phyloP scores from a whole-genome alignment of 1,140 invertebrate species.

The Drosophila burlai region DNA sequence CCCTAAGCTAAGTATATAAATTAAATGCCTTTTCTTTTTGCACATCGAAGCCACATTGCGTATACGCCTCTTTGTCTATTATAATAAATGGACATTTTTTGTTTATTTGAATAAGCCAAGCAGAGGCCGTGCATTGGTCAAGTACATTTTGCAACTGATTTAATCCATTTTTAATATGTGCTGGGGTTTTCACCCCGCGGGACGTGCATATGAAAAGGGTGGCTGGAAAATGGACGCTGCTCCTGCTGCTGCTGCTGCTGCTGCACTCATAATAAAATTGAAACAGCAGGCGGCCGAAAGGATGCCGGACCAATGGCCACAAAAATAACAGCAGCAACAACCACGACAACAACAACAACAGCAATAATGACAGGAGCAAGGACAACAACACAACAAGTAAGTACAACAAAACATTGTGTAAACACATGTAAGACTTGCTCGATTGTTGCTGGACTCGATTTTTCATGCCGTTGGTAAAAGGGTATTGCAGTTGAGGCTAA shows the following conservation, averaged over 20 bases:
- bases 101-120: background rate
- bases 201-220: constrained; percentile 41
- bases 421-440: constrained; percentile 72
- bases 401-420: constrained; percentile 61
- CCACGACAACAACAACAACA: constrained; percentile 4
- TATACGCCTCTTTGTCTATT: constrained; percentile 43
- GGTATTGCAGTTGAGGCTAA: background rate
- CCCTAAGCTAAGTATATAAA: background rate
- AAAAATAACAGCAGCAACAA: constrained; percentile 28
- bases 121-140: constrained; percentile 4
- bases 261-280: constrained; percentile 74
- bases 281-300: constrained; percentile 58
- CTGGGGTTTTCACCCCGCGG: constrained; percentile 24
- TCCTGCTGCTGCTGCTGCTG: background rate
- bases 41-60: constrained; percentile 17
- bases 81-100: background rate
- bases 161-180: constrained; percentile 72
- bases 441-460: constrained; percentile 35
- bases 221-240: constrained; percentile 7
- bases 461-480: background rate
- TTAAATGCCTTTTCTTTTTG: background rate
- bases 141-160: constrained; percentile 63
- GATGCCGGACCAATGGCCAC: constrained; percentile 30
- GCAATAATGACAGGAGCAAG: constrained; percentile 3
- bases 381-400: constrained; percentile 36